These are phyloP conservation scores for Xiphydria camelus DNA, from an alignment of 2,888 invertebrate genomes.

Conservation along the genomic window DNA sequence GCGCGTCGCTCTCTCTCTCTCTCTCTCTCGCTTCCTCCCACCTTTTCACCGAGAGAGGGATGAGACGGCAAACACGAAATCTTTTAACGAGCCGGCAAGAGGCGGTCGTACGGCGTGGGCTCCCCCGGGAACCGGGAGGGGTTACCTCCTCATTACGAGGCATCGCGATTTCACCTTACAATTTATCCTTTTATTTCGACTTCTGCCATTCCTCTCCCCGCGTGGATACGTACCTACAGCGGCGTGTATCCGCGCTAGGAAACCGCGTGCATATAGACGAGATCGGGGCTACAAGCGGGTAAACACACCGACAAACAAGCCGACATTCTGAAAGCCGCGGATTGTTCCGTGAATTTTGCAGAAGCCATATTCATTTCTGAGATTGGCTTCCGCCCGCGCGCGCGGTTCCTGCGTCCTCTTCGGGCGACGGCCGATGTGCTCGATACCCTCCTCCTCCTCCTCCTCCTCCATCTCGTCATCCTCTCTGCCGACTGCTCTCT, in stretches of 20 bases:
- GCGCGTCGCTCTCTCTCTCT: not conserved
- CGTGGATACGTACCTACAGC: constrained; percentile 17
- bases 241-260: constrained; percentile 26
- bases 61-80: constrained; percentile 20
- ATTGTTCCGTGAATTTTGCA: constrained; percentile 45
- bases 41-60: not conserved
- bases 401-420: not conserved
- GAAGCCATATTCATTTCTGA: constrained; percentile 36
- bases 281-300: constrained; percentile 45
- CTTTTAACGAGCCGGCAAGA: not conserved
- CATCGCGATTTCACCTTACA: not conserved
- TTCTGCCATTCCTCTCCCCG: constrained; percentile 13
- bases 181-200: not conserved
- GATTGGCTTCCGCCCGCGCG: constrained; percentile 34
- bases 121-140: too few species aligned
- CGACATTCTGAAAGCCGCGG: constrained; percentile 35
- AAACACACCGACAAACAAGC: constrained; percentile 49
- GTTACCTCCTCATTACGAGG: too few species aligned
- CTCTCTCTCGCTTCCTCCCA: constrained; percentile 5
- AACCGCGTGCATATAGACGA: constrained; percentile 48
- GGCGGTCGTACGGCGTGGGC: not conserved
- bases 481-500: not conserved
- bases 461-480: not conserved
- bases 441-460: not conserved
- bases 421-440: not conserved